Conservation (phyloP, 2,113 vertebrate species). For the Ursus arctos region DNA sequence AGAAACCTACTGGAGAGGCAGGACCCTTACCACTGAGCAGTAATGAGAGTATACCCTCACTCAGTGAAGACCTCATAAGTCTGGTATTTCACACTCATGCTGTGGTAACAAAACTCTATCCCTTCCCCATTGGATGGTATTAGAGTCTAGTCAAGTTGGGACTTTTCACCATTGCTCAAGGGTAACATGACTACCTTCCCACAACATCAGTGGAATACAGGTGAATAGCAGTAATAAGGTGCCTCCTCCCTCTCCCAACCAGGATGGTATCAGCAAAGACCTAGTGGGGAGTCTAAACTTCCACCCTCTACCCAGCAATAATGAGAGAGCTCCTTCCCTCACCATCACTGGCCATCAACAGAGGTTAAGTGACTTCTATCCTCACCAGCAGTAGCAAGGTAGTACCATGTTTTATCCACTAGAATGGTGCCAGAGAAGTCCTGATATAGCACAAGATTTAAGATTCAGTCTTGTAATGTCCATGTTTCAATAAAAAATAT, state of each 20-base stretch:
- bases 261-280: not conserved
- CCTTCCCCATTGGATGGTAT: not conserved
- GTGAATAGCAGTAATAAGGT: not conserved
- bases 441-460: not conserved
- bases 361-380: not conserved
- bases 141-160: not conserved
- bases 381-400: not conserved
- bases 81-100: not conserved
- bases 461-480: not conserved
- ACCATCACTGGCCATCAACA: not conserved
- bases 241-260: not conserved
- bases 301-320: not conserved
- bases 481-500: not conserved
- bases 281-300: not conserved
- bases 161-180: not conserved
- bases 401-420: not conserved
- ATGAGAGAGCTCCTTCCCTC: not conserved
- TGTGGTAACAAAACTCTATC: not conserved
- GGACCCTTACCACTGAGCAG: not conserved
- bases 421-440: not conserved
- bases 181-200: not conserved
- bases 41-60: not conserved
- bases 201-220: not conserved
- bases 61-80: not conserved
- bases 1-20: not conserved